Conservation (phyloP, 2,113 vertebrate species). For the Motacilla alba region DNA sequence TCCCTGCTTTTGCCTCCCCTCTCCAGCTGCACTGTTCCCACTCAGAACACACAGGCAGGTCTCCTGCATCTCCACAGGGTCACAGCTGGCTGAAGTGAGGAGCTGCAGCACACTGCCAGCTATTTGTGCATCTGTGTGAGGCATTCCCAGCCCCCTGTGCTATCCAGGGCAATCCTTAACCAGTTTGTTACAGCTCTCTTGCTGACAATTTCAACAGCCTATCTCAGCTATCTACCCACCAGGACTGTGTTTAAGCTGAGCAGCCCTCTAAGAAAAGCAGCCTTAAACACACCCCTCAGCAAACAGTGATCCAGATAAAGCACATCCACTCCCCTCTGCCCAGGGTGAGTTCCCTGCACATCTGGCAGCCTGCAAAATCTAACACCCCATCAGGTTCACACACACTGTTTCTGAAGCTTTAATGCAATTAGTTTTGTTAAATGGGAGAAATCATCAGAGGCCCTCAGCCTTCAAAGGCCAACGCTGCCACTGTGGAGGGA, state of each 20-base stretch:
- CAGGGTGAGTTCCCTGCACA: rapidly evolving
- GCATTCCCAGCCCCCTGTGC: not conserved
- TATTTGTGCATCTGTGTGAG: not conserved
- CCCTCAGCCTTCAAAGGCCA: not conserved
- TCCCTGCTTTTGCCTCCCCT: not conserved
- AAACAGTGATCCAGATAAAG: not conserved
- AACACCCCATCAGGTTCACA: not conserved
- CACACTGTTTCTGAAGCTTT: not conserved
- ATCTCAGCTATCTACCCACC: not conserved
- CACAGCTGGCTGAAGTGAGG: not conserved
- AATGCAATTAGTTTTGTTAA: not conserved
- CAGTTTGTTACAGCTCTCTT: not conserved
- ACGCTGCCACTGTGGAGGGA: not conserved
- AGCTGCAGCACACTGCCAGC: not conserved
- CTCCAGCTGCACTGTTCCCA: not conserved
- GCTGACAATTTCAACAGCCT: not conserved
- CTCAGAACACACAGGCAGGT: not conserved
- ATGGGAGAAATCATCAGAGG: not conserved
- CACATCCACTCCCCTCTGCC: not conserved
- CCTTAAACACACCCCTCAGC: not conserved
- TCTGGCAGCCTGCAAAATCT: not conserved
- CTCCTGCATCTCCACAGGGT: not conserved
- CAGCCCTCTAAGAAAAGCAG: not conserved
- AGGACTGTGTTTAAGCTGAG: not conserved
- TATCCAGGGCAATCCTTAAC: not conserved